Base-by-base conservation (phyloP, 2,797 vertebrate species). In the Erithacus rubecula region DNA sequence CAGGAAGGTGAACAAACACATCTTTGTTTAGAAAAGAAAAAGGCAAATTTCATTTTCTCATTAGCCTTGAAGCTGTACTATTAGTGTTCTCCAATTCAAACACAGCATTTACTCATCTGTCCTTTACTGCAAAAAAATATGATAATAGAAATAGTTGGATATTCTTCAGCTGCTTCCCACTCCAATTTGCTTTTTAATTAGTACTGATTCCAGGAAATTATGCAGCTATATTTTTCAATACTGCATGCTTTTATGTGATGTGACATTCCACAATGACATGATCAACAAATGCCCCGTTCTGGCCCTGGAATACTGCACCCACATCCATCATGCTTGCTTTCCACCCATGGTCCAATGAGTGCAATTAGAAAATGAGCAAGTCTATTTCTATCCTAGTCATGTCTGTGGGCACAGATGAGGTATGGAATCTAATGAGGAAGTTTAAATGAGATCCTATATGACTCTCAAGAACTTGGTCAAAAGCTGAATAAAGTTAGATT, bases 181-280 rank as follows among this genome's bases (percentile, higher is more conserved):
- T 94, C 36, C 63, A 88, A 75, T 86, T 86, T 72, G 39, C n/a
- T 91, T 93, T 91, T 94, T 91, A 90, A 96, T 95, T 95, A 94
- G 67, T 64, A 72, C 59, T 39, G 89, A 91, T 89, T 80, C 79
- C 69, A 83, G 72, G 44, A 96, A 88, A 91, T 76, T 63, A 76
- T 37, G 27, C 24, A 6, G 27, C 16, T 79, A 87, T 69, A 69
- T 76, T 91, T 93, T 79, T 93, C 93, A 72, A 39, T 26, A 49
- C 59, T 51, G 14, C 43, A 27, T 70, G 53, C 41, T 56, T 90
- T 85, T 80, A 60, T 43, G 41, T 63, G 23, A 49, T 52, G 15
- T 83, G 27, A 64, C 68, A 87, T 89, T 87, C 72, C 47, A 74
- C 49, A 77, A 36, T 77, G 64, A 76, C 55, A 75, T 9, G 27